A percentile compares a stretch with the other conserved stretches of the same genome.
phyloP scores from a whole-genome alignment of 2,113 vertebrate genomes.

The Lasiurus borealis region DNA sequence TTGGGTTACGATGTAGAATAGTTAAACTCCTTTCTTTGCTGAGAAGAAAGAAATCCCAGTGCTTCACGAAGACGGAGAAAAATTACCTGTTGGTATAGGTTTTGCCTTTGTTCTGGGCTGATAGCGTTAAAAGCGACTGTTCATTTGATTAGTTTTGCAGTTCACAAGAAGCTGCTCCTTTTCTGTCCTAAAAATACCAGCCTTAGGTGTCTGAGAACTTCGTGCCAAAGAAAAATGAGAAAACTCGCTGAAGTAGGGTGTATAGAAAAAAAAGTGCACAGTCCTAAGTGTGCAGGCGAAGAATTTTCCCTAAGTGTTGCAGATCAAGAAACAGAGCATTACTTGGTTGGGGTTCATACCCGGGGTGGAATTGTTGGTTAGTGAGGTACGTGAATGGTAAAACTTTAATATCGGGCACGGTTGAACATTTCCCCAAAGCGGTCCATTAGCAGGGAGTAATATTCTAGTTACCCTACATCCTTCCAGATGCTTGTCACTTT shows the following conservation, averaged over 20 bases:
- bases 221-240: slow-evolving; percentile 45
- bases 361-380: neutral
- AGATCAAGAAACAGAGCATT: slow-evolving; percentile 15
- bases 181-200: neutral
- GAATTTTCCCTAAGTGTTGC: slow-evolving; percentile 4
- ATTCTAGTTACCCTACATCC: neutral
- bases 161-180: neutral
- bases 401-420: slow-evolving; percentile 10
- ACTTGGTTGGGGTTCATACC: neutral
- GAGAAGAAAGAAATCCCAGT: slow-evolving; percentile 41
- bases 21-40: slow-evolving; percentile 39
- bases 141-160: neutral
- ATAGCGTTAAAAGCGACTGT: neutral
- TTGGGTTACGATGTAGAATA: slow-evolving; percentile 34
- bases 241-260: neutral
- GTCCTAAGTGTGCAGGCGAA: neutral
- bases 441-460: neutral
- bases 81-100: neutral
- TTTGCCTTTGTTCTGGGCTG: slow-evolving; percentile 42
- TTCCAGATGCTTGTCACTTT: slow-evolving; percentile 22
- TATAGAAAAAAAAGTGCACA: slow-evolving; percentile 14
- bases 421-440: slow-evolving; percentile 17
- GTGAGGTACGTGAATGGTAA: neutral
- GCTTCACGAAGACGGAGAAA: slow-evolving; percentile 39
- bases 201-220: neutral